Percentiles rank a stretch among this genome's conserved stretches.
phyloP scores from a whole-genome alignment of 2,888 invertebrate genomes.

The Tethea ocularis region DNA sequence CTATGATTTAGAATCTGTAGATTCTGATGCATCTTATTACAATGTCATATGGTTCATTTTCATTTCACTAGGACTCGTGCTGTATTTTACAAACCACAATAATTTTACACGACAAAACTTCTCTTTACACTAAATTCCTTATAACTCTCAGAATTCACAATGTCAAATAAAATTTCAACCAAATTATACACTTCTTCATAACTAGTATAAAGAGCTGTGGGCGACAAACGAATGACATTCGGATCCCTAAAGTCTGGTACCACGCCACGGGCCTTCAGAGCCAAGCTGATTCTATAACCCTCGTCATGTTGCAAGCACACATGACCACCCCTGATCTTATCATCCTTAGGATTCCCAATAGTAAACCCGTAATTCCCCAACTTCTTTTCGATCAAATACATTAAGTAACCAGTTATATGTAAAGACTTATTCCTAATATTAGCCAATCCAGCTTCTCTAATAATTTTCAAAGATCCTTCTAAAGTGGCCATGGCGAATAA shows the following conservation, averaged over 20 bases:
- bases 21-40: no score
- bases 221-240: slow-evolving; percentile 65
- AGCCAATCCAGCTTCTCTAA: slow-evolving; percentile 58
- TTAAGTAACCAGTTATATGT: slow-evolving; percentile 67
- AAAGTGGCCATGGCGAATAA: slow-evolving; percentile 65
- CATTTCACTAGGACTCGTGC: no score
- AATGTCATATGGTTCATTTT: no score
- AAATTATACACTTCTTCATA: slow-evolving; percentile 65
- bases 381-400: slow-evolving; percentile 63
- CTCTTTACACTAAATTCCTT: slow-evolving; percentile 46
- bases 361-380: slow-evolving; percentile 53
- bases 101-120: slow-evolving; percentile 48
- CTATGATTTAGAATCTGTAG: no score
- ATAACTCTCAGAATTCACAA: slow-evolving; percentile 52
- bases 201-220: slow-evolving; percentile 64
- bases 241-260: slow-evolving; percentile 66
- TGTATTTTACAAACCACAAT: no score
- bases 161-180: slow-evolving; percentile 57
- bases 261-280: slow-evolving; percentile 58
- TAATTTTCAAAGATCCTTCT: slow-evolving; percentile 64
- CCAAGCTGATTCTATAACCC: slow-evolving; percentile 63
- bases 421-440: slow-evolving; percentile 68
- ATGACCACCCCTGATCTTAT: slow-evolving; percentile 64
- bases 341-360: slow-evolving; percentile 60
- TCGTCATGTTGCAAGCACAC: slow-evolving; percentile 67